phyloP scores from a whole-genome alignment of 1,140 invertebrate species.

The Heliothis virescens region DNA sequence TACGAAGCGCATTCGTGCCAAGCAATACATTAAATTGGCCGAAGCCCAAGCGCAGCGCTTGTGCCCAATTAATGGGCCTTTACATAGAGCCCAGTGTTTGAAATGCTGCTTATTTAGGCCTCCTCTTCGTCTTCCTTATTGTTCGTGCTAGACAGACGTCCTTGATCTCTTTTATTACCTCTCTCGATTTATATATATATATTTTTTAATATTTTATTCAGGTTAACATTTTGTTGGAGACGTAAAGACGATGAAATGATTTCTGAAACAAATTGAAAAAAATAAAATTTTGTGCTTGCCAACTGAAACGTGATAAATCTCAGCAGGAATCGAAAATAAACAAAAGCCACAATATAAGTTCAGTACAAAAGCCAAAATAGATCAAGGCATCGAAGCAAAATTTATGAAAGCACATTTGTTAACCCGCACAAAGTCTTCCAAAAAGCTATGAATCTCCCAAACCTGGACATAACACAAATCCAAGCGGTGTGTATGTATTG shows the following conservation, averaged over 20 bases:
- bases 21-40: slow-evolving; percentile 82
- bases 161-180: not conserved
- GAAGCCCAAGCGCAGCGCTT: slow-evolving; percentile 73
- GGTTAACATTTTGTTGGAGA: too few relatives aligned
- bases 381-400: not conserved
- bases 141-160: slow-evolving; percentile 9
- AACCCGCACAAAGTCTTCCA: not conserved
- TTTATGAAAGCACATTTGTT: not conserved
- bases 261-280: too few relatives aligned
- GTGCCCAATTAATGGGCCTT: slow-evolving; percentile 77
- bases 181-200: not conserved
- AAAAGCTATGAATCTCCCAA: not conserved
- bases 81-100: slow-evolving; percentile 68
- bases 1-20: slow-evolving; percentile 71
- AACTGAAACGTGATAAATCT: too few relatives aligned
- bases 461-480: slow-evolving; percentile 8
- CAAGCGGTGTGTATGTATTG: slow-evolving; percentile 22
- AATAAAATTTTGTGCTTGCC: too few relatives aligned
- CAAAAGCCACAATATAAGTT: too few relatives aligned
- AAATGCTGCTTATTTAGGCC: slow-evolving; percentile 61
- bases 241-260: too few relatives aligned
- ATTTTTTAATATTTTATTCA: too few relatives aligned
- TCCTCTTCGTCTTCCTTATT: slow-evolving; percentile 20
- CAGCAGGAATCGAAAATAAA: too few relatives aligned
- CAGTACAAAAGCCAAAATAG: too few relatives aligned